phyloP scores from a whole-genome alignment of 2,888 invertebrate genomes.

The Mesorhabditis spiculigera region DNA sequence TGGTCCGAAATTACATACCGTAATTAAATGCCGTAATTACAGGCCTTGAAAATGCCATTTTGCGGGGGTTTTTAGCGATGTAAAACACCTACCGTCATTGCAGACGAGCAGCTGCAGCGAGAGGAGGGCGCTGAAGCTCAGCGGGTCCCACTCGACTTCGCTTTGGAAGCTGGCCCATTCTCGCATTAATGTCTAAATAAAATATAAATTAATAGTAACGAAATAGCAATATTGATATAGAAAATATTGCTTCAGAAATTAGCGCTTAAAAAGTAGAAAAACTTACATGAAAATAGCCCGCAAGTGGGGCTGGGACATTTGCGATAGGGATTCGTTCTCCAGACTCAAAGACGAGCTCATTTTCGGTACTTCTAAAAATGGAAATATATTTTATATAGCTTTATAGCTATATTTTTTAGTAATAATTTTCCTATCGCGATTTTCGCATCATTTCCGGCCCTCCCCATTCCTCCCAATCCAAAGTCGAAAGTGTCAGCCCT shows the following conservation, averaged over 20 bases:
- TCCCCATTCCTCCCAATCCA: too few relatives aligned
- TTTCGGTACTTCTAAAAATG: conserved; percentile 10
- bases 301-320: conserved; percentile 39
- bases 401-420: too few relatives aligned
- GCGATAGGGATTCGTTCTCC: conserved; percentile 27
- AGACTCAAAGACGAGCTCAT: conserved; percentile 28
- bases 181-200: neutral
- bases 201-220: too few relatives aligned
- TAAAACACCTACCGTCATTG: conserved; percentile 17
- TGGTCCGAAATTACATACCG: too few relatives aligned
- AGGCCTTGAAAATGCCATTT: too few relatives aligned
- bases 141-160: conserved; percentile 50
- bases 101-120: conserved; percentile 39
- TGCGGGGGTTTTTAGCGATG: neutral
- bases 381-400: neutral
- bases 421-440: too few relatives aligned
- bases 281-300: conserved; percentile 11
- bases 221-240: too few relatives aligned
- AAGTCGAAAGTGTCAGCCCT: too few relatives aligned
- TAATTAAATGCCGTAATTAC: too few relatives aligned
- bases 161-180: conserved; percentile 18
- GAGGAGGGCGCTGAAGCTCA: conserved; percentile 41
- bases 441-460: too few relatives aligned
- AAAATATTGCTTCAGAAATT: too few relatives aligned
- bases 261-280: neutral